A percentile compares a stretch with the other conserved stretches of the same genome.
Conservation (phyloP, 2,888 invertebrate species). For the Melanostoma mellinum region DNA sequence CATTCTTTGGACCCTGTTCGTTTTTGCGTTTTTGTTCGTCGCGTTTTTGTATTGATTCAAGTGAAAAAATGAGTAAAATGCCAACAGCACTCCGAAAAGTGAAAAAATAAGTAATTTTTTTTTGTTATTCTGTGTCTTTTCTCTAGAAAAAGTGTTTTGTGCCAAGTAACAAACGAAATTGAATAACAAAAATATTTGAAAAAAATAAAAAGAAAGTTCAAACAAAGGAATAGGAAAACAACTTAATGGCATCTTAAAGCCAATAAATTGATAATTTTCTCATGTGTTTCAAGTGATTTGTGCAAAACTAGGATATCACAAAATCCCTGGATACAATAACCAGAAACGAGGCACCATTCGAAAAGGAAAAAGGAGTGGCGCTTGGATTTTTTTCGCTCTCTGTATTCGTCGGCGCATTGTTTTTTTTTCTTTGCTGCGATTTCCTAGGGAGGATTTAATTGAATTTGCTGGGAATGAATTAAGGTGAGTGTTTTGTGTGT, state of each 20-base stretch:
- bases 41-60: constrained; percentile 15
- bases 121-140: constrained; percentile 18
- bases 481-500: constrained; percentile 61
- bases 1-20: constrained; percentile 1
- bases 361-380: constrained; percentile 70
- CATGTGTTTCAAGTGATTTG: constrained; percentile 30
- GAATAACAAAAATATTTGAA: constrained; percentile 34
- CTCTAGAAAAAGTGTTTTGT: constrained; percentile 18
- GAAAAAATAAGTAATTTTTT: constrained; percentile 22
- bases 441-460: constrained; percentile 43
- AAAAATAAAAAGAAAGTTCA: constrained; percentile 57
- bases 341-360: constrained; percentile 17
- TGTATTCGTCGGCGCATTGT: constrained; percentile 39
- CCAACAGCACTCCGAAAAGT: constrained; percentile 4
- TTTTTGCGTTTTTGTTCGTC: constrained; percentile 21
- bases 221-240: constrained; percentile 32
- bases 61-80: constrained; percentile 29
- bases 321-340: constrained; percentile 62
- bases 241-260: constrained; percentile 32
- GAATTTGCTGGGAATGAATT: constrained; percentile 31
- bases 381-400: constrained; percentile 58
- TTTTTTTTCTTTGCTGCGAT: constrained; percentile 27
- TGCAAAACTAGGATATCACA: constrained; percentile 48
- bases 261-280: constrained; percentile 25
- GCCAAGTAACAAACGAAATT: constrained; percentile 59